Conservation (phyloP, 1,140 invertebrate species). For the Propsilocerus akamusi region DNA sequence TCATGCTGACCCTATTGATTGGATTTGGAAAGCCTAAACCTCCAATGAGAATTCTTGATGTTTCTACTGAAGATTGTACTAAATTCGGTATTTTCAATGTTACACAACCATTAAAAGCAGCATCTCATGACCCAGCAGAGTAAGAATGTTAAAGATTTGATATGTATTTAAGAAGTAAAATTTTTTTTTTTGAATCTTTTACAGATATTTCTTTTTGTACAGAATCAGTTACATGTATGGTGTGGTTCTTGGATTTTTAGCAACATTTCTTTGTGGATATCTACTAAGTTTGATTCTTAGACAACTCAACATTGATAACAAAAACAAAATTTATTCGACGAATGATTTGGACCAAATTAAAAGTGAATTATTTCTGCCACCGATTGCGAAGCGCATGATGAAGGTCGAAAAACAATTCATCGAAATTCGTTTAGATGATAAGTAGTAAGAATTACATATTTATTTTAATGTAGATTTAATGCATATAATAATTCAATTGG, state of each 20-base stretch:
- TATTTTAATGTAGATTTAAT: too few species aligned
- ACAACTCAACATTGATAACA: constrained; percentile 14
- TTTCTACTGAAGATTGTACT: constrained; percentile 35
- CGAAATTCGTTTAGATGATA: too few species aligned
- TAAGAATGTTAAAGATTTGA: not conserved
- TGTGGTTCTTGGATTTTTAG: constrained; percentile 43
- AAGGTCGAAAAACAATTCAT: too few species aligned
- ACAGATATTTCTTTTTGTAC: constrained; percentile 37
- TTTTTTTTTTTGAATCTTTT: constrained; percentile 6
- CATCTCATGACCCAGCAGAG: not conserved
- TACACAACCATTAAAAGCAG: not conserved
- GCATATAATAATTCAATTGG: too few species aligned
- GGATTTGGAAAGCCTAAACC: constrained; percentile 71
- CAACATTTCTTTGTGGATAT: constrained; percentile 43
- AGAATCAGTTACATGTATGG: constrained; percentile 81
- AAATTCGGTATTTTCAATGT: constrained; percentile 5
- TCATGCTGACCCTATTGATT: constrained; percentile 61
- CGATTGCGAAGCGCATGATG: constrained; percentile 30
- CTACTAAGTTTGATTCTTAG: constrained; percentile 30
- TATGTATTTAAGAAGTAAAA: constrained; percentile 1
- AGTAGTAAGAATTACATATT: too few species aligned
- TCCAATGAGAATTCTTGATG: constrained; percentile 28
- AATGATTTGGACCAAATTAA: constrained; percentile 18
- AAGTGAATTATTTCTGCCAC: constrained; percentile 43
- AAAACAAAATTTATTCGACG: constrained; percentile 16